These are phyloP conservation scores for Calliopsis andreniformis DNA, from an alignment of 1,140 invertebrate genomes.

Conservation along the genomic window DNA sequence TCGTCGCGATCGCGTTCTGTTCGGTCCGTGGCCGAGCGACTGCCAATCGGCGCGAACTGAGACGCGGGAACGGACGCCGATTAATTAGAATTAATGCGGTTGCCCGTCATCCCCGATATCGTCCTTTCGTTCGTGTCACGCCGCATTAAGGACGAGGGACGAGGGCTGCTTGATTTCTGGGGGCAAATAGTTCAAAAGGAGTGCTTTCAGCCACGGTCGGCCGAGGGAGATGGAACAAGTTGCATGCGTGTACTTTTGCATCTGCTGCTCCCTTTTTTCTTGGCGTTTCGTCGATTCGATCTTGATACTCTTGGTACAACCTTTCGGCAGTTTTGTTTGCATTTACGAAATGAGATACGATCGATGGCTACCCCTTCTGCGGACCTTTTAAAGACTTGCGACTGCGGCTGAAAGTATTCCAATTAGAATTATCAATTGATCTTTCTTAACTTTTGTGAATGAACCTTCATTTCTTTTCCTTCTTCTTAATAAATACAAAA, in stretches of 20 bases:
- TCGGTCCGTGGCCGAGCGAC: not conserved
- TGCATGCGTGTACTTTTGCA: too few relatives aligned
- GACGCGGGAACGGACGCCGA: conserved; percentile 49
- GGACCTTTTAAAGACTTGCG: too few relatives aligned
- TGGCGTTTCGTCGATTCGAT: not conserved
- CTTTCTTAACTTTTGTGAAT: too few relatives aligned
- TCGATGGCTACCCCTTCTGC: not conserved
- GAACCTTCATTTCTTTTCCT: too few relatives aligned
- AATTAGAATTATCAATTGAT: too few relatives aligned
- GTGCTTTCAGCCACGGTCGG: not conserved
- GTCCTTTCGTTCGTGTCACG: conserved; percentile 8
- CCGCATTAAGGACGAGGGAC: not conserved
- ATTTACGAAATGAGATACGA: too few relatives aligned
- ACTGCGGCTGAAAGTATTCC: too few relatives aligned
- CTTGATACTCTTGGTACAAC: not conserved
- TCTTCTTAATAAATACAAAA: too few relatives aligned
- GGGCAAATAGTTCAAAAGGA: conserved; percentile 7
- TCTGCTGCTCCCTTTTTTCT: not conserved
- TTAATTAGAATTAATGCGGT: conserved; percentile 73
- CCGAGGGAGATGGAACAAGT: not conserved
- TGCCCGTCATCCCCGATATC: conserved; percentile 60
- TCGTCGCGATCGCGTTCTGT: not conserved
- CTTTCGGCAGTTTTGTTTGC: too few relatives aligned
- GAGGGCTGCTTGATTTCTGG: too few relatives aligned
- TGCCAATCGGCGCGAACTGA: conserved; percentile 25